Evolutionary conservation across 2,113 vertebrate species (phyloP), one percentile per base, ranked within the genome.

Genomic region (Lophotis ruficrista): DNA sequence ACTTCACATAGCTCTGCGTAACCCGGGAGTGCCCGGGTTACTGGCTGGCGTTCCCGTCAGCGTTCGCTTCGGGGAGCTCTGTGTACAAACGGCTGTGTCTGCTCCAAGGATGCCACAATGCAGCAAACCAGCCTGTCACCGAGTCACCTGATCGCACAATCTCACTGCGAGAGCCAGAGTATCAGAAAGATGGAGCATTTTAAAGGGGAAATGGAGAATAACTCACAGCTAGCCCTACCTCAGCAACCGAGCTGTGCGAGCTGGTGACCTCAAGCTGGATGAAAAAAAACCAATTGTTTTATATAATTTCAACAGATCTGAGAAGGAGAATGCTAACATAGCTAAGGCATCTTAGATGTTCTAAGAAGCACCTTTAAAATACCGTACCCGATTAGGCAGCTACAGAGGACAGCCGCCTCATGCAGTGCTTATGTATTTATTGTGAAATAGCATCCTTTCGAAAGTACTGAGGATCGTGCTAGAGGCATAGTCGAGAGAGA

Each of bases 141-240:
- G 12, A 61, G 89, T 95, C 95, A 96, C 94, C 95, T 94, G 96
- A 97, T 91, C 71, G 68, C 91, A 94, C 87, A 87, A 65, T 71
- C 89, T 87, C 77, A 2, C 87, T 89, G 56, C 7, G 21, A 94
- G 83, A 83, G 88, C 72, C 38, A 51, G 79, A 77, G 77, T 87
- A 25, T 66, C 81, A 48, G 87, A 62, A 95, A 95, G 77, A 96
- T 94, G 96, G 91, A 96, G 83, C 13, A 22, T 83, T 96, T 96
- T 96, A 96, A 96, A 94, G 95, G 95, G 94, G 96, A 97, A 97
- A 94, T 70, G 89, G 73, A 95, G 91, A 87, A 82, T 51, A 83
- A 81, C 3, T 31, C 58, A 47, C 47, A 35, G 83, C 69, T 27
- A 92, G 50, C 66, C 50, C 58, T 54, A n/a, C 25, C 88, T 81